Conservation (phyloP, 2,797 vertebrate species). For the Pseudochirops cupreus region DNA sequence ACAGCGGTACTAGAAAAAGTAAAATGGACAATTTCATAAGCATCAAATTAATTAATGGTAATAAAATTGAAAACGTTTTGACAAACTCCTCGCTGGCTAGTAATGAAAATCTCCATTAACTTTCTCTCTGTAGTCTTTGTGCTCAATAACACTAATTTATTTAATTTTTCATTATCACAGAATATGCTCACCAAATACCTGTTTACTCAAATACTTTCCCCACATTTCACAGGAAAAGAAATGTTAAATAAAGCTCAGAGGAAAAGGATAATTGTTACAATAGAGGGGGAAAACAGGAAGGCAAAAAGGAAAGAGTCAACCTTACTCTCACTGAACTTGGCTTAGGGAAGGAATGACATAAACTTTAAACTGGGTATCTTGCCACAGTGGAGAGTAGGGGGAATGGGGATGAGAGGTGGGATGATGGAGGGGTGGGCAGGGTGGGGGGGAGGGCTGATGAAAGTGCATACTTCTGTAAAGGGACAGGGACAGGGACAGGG, state of each 20-base stretch:
- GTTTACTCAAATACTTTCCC: not conserved
- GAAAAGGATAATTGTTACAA: not conserved
- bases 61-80: conserved; percentile 16
- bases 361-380: no score
- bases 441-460: no score
- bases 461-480: no score
- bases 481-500: no score
- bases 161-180: not conserved
- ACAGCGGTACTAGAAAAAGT: conserved; percentile 15
- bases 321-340: no score
- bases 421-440: no score
- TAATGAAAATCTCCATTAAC: not conserved
- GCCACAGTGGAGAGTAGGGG: no score
- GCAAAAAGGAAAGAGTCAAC: no score
- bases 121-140: conserved; percentile 20
- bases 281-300: no score
- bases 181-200: not conserved
- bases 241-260: not conserved
- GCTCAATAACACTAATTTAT: not conserved
- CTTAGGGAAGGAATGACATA: no score
- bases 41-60: not conserved
- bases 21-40: not conserved
- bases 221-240: not conserved
- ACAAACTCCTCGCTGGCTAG: not conserved
- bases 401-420: no score